Conservation (phyloP, 23 tunicate genomes). For the Diplosoma virens region DNA sequence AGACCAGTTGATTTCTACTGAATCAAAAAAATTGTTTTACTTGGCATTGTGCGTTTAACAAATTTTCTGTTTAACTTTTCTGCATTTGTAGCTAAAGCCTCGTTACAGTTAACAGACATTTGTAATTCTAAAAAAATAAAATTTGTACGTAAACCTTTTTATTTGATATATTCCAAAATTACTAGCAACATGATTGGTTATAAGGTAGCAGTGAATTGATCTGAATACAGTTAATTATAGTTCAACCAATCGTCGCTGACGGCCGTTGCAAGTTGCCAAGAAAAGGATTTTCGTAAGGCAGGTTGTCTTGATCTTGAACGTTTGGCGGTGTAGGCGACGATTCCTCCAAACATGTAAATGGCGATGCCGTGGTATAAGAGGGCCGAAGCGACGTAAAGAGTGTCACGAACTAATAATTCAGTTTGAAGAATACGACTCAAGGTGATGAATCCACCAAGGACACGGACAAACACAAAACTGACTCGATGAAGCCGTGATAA, state of each 20-base stretch:
- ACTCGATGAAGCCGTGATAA: constrained; percentile 42
- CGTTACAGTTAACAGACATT: too few relatives aligned
- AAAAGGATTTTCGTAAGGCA: neutral
- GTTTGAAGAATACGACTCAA: constrained; percentile 34
- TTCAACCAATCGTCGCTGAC: constrained; percentile 56
- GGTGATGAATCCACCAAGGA: constrained; percentile 54
- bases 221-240: constrained; percentile 16
- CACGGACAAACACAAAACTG: constrained; percentile 48
- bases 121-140: too few relatives aligned
- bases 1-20: too few relatives aligned
- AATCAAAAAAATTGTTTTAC: too few relatives aligned
- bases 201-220: too few relatives aligned
- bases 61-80: too few relatives aligned
- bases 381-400: constrained; percentile 52
- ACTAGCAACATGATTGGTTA: too few relatives aligned
- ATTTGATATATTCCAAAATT: too few relatives aligned
- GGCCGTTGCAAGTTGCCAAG: constrained; percentile 51
- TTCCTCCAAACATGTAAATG: constrained; percentile 54
- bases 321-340: constrained; percentile 47
- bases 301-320: neutral
- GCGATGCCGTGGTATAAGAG: constrained; percentile 68
- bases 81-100: too few relatives aligned
- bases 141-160: too few relatives aligned
- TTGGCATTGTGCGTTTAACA: too few relatives aligned
- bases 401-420: constrained; percentile 64